Conservation (phyloP, 1,140 invertebrate species). For the Zophobas atratus region DNA sequence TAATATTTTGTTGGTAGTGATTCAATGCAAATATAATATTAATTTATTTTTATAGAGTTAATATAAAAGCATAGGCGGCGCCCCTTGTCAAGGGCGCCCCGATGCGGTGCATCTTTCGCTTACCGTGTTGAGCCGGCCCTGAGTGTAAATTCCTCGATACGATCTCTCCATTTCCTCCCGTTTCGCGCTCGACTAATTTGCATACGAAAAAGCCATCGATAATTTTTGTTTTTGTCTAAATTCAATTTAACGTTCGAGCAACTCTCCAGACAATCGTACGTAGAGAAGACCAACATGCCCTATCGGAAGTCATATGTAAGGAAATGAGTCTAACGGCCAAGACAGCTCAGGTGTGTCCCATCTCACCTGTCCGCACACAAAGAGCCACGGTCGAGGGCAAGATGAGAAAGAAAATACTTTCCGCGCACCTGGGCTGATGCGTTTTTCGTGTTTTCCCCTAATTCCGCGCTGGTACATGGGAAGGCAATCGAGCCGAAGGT, state of each 20-base stretch:
- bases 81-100: too few relatives aligned
- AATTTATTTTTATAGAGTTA: too few relatives aligned
- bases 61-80: too few relatives aligned
- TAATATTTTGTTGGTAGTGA: too few relatives aligned
- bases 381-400: conserved; percentile 31
- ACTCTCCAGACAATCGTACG: neutral
- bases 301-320: conserved; percentile 36
- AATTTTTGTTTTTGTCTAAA: conserved; percentile 22
- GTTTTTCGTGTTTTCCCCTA: conserved; percentile 37
- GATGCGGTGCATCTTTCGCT: too few relatives aligned
- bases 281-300: neutral
- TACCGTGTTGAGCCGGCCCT: too few relatives aligned
- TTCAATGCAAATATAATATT: too few relatives aligned
- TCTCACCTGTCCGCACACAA: conserved; percentile 39
- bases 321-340: conserved; percentile 38
- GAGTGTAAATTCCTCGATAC: neutral
- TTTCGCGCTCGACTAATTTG: neutral
- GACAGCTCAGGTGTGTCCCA: conserved; percentile 33
- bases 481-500: neutral
- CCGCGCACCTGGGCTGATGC: conserved; percentile 1
- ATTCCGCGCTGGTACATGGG: neutral
- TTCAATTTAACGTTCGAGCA: conserved; percentile 37
- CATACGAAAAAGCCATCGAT: conserved; percentile 6
- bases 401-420: conserved; percentile 25
- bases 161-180: neutral